Conservation (phyloP, 2,888 invertebrate genomes). For the Augiades crinisus region DNA sequence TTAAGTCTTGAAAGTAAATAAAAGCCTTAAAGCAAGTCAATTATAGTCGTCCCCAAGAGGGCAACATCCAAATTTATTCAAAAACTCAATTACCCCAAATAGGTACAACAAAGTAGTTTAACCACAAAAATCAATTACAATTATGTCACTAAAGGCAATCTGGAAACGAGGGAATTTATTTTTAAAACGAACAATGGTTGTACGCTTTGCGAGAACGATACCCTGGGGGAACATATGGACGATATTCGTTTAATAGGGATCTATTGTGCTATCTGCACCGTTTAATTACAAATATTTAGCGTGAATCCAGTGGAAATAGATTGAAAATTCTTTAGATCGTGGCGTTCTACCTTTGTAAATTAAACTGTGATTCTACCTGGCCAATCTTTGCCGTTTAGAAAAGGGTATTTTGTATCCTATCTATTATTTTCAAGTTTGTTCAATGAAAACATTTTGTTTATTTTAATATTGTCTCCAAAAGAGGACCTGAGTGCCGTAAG, state of each 20-base stretch:
- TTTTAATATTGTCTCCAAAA: no score
- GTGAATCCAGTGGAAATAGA: constrained; percentile 29
- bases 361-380: constrained; percentile 12
- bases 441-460: no score
- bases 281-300: constrained; percentile 42
- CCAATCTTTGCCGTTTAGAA: neutral
- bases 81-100: constrained; percentile 20
- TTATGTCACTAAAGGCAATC: constrained; percentile 44
- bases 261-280: constrained; percentile 50
- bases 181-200: constrained; percentile 46
- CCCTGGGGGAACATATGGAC: constrained; percentile 50
- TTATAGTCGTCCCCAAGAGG: constrained; percentile 5
- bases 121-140: constrained; percentile 48
- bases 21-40: neutral
- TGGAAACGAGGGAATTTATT: constrained; percentile 44
- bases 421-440: no score
- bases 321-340: constrained; percentile 30
- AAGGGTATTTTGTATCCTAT: no score
- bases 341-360: constrained; percentile 14
- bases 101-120: constrained; percentile 22
- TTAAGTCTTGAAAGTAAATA: neutral
- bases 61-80: constrained; percentile 13
- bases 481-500: no score
- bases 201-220: constrained; percentile 47
- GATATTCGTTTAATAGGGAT: constrained; percentile 62